Percentiles rank a stretch among this genome's conserved stretches.
phyloP scores from a whole-genome alignment of 2,113 vertebrate genomes.

The Zootoca vivipara region DNA sequence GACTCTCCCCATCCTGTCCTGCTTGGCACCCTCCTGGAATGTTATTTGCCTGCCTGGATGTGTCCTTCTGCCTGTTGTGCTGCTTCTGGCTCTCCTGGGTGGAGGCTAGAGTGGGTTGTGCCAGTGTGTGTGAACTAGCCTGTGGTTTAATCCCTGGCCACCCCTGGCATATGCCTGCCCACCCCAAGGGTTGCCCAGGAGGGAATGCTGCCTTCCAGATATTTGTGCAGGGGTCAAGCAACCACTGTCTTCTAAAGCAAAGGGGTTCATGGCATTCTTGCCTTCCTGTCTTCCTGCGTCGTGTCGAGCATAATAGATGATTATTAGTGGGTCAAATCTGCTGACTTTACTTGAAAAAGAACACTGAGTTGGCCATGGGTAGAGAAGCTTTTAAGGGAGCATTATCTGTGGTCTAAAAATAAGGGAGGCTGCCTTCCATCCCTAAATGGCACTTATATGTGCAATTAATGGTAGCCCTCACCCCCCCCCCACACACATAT shows the following conservation, averaged over 20 bases:
- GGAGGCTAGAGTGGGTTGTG: neutral
- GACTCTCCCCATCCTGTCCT: too few species aligned
- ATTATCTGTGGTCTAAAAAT: too few species aligned
- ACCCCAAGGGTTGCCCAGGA: neutral
- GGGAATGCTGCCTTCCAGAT: neutral
- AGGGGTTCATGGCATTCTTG: too few species aligned
- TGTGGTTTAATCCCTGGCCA: neutral
- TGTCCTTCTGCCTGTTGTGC: too few species aligned
- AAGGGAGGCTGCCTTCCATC: neutral
- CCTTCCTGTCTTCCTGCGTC: neutral
- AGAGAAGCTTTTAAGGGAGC: too few species aligned
- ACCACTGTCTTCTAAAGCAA: neutral
- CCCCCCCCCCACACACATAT: neutral
- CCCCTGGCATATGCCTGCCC: too few species aligned
- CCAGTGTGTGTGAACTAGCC: neutral
- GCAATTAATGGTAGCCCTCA: neutral
- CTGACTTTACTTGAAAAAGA: neutral
- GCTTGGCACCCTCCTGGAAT: too few species aligned
- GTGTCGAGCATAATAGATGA: neutral
- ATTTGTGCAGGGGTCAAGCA: neutral
- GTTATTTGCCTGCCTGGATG: too few species aligned
- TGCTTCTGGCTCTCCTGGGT: too few species aligned
- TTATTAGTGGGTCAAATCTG: too few species aligned
- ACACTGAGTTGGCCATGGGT: neutral
- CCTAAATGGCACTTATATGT: neutral